Conservation (phyloP, 2,113 vertebrate species). For the Gnathonemus echidnorhynchus region DNA sequence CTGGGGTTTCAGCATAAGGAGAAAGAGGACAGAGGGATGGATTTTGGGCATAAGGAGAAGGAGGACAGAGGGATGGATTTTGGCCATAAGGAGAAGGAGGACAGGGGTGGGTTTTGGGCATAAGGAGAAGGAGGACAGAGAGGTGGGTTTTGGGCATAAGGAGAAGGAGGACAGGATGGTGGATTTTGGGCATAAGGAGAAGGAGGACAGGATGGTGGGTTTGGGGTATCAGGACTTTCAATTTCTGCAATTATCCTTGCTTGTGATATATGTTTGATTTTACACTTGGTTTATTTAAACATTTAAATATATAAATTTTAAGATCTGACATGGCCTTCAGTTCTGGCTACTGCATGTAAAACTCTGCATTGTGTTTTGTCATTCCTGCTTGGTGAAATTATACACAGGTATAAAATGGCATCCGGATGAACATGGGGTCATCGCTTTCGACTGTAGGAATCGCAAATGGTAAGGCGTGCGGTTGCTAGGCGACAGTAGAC, state of each 20-base stretch:
- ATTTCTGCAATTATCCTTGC: not conserved
- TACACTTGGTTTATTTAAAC: not conserved
- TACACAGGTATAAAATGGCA: constrained; percentile 80
- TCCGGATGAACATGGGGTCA: constrained; percentile 82
- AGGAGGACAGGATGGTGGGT: not conserved
- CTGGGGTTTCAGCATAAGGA: not conserved
- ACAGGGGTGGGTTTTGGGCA: not conserved
- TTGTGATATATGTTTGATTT: not conserved
- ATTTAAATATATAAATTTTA: not conserved
- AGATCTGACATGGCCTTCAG: not conserved
- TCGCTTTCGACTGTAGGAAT: constrained; percentile 85
- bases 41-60: not conserved
- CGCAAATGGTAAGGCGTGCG: constrained; percentile 71
- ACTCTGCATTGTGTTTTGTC: not conserved
- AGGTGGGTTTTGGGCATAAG: not conserved
- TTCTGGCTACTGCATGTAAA: not conserved
- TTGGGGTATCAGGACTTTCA: not conserved
- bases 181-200: not conserved
- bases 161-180: not conserved
- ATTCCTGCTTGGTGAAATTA: not conserved
- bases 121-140: not conserved
- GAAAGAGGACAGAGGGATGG: not conserved
- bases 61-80: not conserved
- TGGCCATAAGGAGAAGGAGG: not conserved
- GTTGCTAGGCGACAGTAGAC: not conserved